These are phyloP conservation scores for Gasterosteus aculeatus DNA, from an alignment of 2,113 vertebrate genomes.

Conservation along the genomic window DNA sequence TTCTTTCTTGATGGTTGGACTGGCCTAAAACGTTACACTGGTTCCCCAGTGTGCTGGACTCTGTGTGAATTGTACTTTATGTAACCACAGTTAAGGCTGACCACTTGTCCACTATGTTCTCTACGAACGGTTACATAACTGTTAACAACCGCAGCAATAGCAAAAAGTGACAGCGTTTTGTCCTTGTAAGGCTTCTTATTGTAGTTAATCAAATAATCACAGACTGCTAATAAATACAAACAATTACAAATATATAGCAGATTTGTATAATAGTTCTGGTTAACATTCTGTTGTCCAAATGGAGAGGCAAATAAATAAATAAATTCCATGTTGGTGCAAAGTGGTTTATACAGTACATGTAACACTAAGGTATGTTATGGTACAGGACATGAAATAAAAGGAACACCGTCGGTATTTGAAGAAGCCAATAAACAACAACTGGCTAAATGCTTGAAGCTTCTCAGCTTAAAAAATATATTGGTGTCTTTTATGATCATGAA, in stretches of 20 bases:
- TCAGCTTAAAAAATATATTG: constrained; percentile 44
- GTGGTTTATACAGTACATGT: constrained; percentile 23
- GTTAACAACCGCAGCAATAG: constrained; percentile 46
- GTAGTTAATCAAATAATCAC: constrained; percentile 13
- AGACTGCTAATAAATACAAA: constrained; percentile 59
- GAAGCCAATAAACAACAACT: constrained; percentile 61
- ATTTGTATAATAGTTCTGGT: constrained; percentile 24
- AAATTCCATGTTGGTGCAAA: constrained; percentile 40
- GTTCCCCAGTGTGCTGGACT: constrained; percentile 44
- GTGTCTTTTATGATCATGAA: constrained; percentile 20
- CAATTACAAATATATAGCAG: constrained; percentile 23
- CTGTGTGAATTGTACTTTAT: constrained; percentile 52
- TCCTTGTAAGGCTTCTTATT: constrained; percentile 50
- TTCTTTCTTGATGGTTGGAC: neutral
- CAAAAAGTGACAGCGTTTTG: constrained; percentile 39
- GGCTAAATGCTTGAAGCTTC: constrained; percentile 35
- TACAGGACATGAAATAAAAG: constrained; percentile 47
- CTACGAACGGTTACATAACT: constrained; percentile 53
- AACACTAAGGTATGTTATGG: constrained; percentile 32
- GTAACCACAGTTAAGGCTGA: constrained; percentile 50
- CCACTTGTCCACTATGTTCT: constrained; percentile 43
- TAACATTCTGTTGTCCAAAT: constrained; percentile 58
- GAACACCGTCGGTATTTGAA: constrained; percentile 48
- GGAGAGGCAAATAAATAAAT: constrained; percentile 71
- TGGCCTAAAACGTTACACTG: constrained; percentile 10